Conservation (phyloP, 2,888 invertebrate genomes). For the Drosophila cyrtoloma region DNA sequence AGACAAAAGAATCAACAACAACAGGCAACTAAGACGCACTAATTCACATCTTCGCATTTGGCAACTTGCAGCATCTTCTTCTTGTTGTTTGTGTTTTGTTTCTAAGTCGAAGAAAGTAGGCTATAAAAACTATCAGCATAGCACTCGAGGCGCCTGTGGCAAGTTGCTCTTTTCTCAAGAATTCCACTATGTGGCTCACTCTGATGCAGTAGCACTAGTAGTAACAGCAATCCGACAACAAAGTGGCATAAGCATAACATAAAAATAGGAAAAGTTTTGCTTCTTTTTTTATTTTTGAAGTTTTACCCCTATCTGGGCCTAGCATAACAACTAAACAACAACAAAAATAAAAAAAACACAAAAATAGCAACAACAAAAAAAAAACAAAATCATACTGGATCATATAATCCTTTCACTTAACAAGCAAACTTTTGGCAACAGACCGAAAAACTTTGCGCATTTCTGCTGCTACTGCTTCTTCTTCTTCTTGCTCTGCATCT, state of each 20-base stretch:
- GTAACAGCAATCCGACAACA: constrained; percentile 62
- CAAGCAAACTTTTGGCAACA: constrained; percentile 78
- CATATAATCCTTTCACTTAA: constrained; percentile 80
- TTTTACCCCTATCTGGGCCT: constrained; percentile 27
- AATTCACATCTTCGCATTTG: constrained; percentile 59
- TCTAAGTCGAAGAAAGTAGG: constrained; percentile 62
- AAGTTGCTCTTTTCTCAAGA: constrained; percentile 56
- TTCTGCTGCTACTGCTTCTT: constrained; percentile 37
- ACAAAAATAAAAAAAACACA: constrained; percentile 8
- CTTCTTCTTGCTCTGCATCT: constrained; percentile 19
- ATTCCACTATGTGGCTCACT: constrained; percentile 34
- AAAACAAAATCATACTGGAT: constrained; percentile 56
- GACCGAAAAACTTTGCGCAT: constrained; percentile 66
- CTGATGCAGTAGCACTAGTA: constrained; percentile 49
- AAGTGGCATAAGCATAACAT: constrained; percentile 66
- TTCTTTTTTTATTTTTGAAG: constrained; percentile 46
- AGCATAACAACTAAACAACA: constrained; percentile 21
- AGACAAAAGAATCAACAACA: constrained; percentile 5
- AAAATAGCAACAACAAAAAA: constrained; percentile 1
- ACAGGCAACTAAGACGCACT: constrained; percentile 64
- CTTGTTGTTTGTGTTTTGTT: constrained; percentile 31
- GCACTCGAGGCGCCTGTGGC: constrained; percentile 61
- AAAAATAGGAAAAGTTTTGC: constrained; percentile 63
- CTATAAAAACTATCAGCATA: constrained; percentile 77
- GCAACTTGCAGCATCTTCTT: constrained; percentile 26